A percentile compares a stretch with the other conserved stretches of the same genome.
Evolutionary conservation across 1,140 invertebrate genomes (phyloP).

Genomic region (Cydia pomonella): DNA sequence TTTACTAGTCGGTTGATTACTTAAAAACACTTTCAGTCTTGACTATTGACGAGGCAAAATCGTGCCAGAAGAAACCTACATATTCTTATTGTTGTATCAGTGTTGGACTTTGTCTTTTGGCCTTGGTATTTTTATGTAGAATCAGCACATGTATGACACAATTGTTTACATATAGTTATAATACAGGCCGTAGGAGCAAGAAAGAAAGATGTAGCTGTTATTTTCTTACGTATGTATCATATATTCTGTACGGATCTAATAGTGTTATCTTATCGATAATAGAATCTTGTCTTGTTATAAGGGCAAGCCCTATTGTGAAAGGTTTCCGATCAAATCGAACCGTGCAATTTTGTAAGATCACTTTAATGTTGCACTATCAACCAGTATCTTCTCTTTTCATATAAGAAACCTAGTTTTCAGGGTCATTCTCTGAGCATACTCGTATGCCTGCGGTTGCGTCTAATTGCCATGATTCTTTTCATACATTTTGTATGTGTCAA

Average conservation of each 20-base stretch:
- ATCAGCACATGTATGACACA: conserved; percentile 9
- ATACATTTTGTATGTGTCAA: too few relatives aligned
- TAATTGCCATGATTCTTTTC: too few relatives aligned
- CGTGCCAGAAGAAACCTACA: too few relatives aligned
- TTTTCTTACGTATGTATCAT: neutral
- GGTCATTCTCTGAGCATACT: too few relatives aligned
- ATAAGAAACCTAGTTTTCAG: too few relatives aligned
- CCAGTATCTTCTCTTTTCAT: too few relatives aligned
- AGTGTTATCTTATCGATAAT: neutral
- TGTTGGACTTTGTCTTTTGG: conserved; percentile 10
- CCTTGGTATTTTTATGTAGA: neutral
- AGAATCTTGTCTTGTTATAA: conserved; percentile 1
- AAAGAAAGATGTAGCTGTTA: neutral
- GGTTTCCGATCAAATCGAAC: neutral
- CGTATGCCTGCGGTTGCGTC: too few relatives aligned
- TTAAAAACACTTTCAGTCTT: too few relatives aligned
- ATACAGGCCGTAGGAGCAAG: neutral
- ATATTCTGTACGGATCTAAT: neutral
- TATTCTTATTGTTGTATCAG: neutral
- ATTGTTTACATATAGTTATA: neutral
- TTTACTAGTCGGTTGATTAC: too few relatives aligned
- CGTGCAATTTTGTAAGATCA: neutral
- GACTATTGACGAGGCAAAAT: too few relatives aligned
- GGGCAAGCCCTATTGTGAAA: conserved; percentile 13
- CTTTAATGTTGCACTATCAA: neutral